Percentiles rank a stretch among this genome's conserved stretches.
These are phyloP conservation scores for Stegastes partitus DNA, from an alignment of 2,113 vertebrate genomes.

Conservation along the genomic window DNA sequence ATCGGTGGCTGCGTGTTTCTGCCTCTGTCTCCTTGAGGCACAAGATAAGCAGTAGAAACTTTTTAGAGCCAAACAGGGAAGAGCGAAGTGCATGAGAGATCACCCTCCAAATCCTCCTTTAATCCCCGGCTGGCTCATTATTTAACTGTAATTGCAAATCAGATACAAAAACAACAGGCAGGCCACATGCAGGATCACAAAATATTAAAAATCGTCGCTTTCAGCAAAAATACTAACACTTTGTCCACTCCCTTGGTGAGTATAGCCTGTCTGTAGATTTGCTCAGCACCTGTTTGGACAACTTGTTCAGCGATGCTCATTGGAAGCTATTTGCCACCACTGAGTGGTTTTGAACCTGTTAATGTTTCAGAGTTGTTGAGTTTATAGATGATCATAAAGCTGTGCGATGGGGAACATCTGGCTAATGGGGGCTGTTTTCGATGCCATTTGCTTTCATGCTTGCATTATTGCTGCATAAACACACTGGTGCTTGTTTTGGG, in stretches of 20 bases:
- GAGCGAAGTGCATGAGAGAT: slow-evolving; percentile 48
- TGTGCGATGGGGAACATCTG: slow-evolving; percentile 37
- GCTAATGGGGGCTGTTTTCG: slow-evolving; percentile 6
- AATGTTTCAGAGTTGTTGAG: slow-evolving; percentile 20
- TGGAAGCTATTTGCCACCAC: slow-evolving; percentile 34
- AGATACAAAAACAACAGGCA: slow-evolving; percentile 49
- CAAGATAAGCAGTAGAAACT: slow-evolving; percentile 63
- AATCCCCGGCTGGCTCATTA: slow-evolving; percentile 63
- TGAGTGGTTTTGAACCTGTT: slow-evolving; percentile 34
- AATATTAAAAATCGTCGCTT: slow-evolving; percentile 41
- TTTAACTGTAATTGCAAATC: slow-evolving; percentile 67
- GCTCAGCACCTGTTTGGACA: slow-evolving; percentile 32
- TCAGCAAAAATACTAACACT: slow-evolving; percentile 20
- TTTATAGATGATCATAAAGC: slow-evolving; percentile 30
- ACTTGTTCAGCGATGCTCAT: slow-evolving; percentile 16
- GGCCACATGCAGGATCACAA: slow-evolving; percentile 25
- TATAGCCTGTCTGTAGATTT: slow-evolving; percentile 12
- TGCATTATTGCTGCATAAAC: not conserved
- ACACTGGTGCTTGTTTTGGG: not conserved
- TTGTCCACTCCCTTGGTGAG: slow-evolving; percentile 26
- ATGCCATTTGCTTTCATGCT: slow-evolving; percentile 41
- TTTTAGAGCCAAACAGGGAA: slow-evolving; percentile 46
- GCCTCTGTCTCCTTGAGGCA: slow-evolving; percentile 56
- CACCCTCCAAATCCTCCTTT: slow-evolving; percentile 58
- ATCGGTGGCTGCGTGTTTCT: slow-evolving; percentile 46